Evolutionary conservation across 2,113 vertebrate genomes (phyloP), one percentile per base, ranked within the genome.

Genomic region (Sinocyclocheilus rhinocerous): DNA sequence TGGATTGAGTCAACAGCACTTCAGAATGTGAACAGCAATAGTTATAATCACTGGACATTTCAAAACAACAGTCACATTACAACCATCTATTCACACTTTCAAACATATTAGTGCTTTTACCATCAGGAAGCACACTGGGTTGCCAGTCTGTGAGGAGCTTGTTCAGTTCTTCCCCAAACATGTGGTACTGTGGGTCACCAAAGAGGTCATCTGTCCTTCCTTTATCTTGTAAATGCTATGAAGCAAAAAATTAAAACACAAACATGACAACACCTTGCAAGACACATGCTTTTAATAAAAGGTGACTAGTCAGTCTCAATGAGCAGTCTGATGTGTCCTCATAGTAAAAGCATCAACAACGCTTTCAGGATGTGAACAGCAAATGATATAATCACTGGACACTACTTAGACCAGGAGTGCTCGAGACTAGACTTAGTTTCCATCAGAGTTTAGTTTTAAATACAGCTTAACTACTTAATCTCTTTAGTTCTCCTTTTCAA

Each of bases 61-160:
- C 4, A n/a, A 45, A 39, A 16, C 59, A 11, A 4, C 63, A 70
- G n/a, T 45, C 29, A 78, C 33, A 36, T 18, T 16, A 88, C 26
- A 45, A n/a, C 8, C n/a, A 20, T 36, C 33, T 7, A 29, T 16
- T 55, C 26, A 65, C 15, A n/a, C 22, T 67, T 45, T 45, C 2
- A 2, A 45, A 45, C 42, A 42, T 1, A 24, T 50, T 69, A 76
- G n/a, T 70, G 45, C 2, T 20, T 36, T 96, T 96, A 99, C 98
- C 98, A 94, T 99, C 97, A 91, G 97, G 97, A 93, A 99, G 97
- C 90, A 98, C 96, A 89, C 96, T 97, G 90, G 98, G 98, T 73
- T 97, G 95, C 98, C 98, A 99, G n/a, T 95, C 97, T 92, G 95
- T 96, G 85, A 99, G 95, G 81, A 98, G 95, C 91, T 96, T 96